These are phyloP conservation scores for Noctua janthe DNA, from an alignment of 2,888 invertebrate genomes.

Conservation along the genomic window DNA sequence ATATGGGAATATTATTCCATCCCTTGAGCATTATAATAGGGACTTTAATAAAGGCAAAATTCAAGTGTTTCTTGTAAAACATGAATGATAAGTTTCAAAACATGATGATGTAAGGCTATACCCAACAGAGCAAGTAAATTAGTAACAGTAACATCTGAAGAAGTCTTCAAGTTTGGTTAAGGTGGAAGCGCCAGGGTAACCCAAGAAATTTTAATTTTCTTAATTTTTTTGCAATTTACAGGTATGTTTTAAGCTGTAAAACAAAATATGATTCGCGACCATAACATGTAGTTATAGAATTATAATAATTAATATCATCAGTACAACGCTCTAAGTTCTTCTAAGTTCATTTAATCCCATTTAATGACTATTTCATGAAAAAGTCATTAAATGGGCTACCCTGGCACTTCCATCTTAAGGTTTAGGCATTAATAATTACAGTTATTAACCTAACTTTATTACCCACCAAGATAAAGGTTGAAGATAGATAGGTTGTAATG, in stretches of 20 bases:
- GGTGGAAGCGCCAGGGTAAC: no score
- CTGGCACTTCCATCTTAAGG: no score
- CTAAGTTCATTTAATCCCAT: no score
- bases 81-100: not conserved
- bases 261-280: no score
- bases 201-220: no score
- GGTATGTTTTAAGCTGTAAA: no score
- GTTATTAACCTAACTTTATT: not conserved
- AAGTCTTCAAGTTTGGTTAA: not conserved
- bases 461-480: not conserved
- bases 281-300: no score
- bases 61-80: not conserved
- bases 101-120: not conserved
- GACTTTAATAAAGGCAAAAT: not conserved
- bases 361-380: no score
- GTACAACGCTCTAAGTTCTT: no score
- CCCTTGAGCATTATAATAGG: not conserved
- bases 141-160: not conserved
- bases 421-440: not conserved
- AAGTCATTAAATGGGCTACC: no score
- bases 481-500: constrained; percentile 14
- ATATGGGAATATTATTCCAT: not conserved
- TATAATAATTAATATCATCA: no score
- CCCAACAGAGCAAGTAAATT: not conserved
- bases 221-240: no score